These are phyloP conservation scores for Taenioides sp. DNA, from an alignment of 2,797 vertebrate genomes.

Conservation along the genomic window DNA sequence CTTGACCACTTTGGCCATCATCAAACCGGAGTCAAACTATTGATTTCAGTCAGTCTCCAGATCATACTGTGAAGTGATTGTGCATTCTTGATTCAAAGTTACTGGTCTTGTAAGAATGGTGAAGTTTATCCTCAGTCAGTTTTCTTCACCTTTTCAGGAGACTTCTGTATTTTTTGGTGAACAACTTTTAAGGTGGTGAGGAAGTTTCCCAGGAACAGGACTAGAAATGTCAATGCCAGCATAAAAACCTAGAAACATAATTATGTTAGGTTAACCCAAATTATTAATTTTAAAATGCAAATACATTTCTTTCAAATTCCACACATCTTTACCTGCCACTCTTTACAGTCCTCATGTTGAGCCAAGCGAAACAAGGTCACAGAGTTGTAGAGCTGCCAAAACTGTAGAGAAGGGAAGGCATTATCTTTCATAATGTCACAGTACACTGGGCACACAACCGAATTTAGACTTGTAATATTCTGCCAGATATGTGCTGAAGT, in stretches of 20 bases:
- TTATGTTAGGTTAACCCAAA: neutral
- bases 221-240: slow-evolving; percentile 90
- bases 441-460: neutral
- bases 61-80: slow-evolving; percentile 36
- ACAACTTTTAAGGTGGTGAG: slow-evolving; percentile 96
- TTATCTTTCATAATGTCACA: slow-evolving; percentile 19
- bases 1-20: slow-evolving; percentile 28
- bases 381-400: slow-evolving; percentile 98
- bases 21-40: slow-evolving; percentile 31
- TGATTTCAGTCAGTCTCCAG: slow-evolving; percentile 16
- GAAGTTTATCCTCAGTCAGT: slow-evolving; percentile 55
- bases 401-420: slow-evolving; percentile 72
- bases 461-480: neutral
- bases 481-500: neutral
- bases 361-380: slow-evolving; percentile 90
- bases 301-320: neutral
- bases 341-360: slow-evolving; percentile 88
- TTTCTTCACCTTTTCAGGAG: slow-evolving; percentile 80
- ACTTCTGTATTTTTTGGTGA: slow-evolving; percentile 91
- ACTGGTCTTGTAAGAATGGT: slow-evolving; percentile 40
- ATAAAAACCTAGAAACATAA: slow-evolving; percentile 85
- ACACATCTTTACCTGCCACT: slow-evolving; percentile 88
- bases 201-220: slow-evolving; percentile 97
- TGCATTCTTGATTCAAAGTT: slow-evolving; percentile 33
- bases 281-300: neutral